Conservation (phyloP, 2,113 vertebrate species). For the Spheniscus mendiculus region DNA sequence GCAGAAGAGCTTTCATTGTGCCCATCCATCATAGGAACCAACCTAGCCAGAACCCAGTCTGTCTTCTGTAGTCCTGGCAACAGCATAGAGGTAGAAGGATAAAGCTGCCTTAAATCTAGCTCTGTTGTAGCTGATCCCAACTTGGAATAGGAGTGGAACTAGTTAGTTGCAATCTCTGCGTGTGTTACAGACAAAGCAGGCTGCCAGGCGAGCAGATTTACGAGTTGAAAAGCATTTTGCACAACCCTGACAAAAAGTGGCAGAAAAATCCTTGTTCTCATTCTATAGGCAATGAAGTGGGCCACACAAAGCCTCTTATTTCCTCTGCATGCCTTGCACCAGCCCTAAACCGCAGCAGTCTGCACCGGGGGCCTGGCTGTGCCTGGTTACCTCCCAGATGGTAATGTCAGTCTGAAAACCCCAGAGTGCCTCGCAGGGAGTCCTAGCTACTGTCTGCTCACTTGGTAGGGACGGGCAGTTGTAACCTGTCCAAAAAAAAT, state of each 20-base stretch:
- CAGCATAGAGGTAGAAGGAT: neutral
- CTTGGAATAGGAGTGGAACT: neutral
- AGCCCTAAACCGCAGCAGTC: neutral
- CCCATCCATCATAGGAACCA: neutral
- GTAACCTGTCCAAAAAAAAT: neutral
- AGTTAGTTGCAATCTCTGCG: neutral
- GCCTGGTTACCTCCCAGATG: neutral
- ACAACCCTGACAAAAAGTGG: neutral
- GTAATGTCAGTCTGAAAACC: neutral
- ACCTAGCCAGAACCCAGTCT: neutral
- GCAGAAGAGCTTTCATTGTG: neutral
- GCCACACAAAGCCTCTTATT: neutral
- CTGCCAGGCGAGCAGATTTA: neutral
- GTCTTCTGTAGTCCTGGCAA: neutral
- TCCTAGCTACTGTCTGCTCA: neutral
- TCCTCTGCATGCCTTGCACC: neutral
- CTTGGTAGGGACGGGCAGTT: neutral
- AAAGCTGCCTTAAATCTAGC: neutral
- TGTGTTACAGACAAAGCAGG: neutral
- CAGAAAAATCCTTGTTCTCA: neutral
- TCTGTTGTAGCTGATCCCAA: neutral
- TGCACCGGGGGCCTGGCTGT: neutral
- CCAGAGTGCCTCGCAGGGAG: rapidly evolving
- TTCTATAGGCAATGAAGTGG: neutral
- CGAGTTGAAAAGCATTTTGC: neutral